Evolutionary conservation across 2,113 vertebrate species (phyloP).

Genomic region (Prunella himalayana): DNA sequence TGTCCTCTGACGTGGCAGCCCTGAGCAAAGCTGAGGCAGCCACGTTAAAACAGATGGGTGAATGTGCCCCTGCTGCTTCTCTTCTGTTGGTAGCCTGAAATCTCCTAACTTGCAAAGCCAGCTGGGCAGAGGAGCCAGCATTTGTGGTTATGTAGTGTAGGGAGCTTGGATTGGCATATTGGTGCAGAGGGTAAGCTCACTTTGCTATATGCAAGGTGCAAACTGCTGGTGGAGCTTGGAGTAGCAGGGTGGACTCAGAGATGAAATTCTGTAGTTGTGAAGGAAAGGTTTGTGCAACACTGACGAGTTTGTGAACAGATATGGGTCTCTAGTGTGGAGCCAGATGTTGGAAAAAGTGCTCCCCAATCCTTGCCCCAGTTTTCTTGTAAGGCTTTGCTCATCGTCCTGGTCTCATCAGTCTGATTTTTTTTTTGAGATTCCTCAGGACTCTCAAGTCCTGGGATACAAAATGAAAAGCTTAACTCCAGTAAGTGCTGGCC

Average conservation of each 20-base stretch:
- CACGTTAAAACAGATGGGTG: background rate
- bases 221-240: background rate
- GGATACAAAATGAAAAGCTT: background rate
- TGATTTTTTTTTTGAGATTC: background rate
- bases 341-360: background rate
- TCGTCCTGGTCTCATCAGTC: background rate
- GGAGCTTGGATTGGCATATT: background rate
- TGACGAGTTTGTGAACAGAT: background rate
- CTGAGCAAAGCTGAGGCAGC: background rate
- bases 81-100: background rate
- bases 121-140: background rate
- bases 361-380: rapidly evolving
- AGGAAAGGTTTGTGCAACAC: background rate
- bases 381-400: background rate
- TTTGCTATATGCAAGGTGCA: rapidly evolving
- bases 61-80: background rate
- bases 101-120: background rate
- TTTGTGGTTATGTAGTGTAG: background rate
- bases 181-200: background rate
- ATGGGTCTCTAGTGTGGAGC: background rate
- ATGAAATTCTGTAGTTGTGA: background rate
- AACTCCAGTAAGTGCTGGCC: background rate
- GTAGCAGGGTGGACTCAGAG: background rate
- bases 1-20: background rate
- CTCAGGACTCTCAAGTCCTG: background rate